phyloP scores from a whole-genome alignment of 2,888 invertebrate species.

The Omphaloscelis lunosa region DNA sequence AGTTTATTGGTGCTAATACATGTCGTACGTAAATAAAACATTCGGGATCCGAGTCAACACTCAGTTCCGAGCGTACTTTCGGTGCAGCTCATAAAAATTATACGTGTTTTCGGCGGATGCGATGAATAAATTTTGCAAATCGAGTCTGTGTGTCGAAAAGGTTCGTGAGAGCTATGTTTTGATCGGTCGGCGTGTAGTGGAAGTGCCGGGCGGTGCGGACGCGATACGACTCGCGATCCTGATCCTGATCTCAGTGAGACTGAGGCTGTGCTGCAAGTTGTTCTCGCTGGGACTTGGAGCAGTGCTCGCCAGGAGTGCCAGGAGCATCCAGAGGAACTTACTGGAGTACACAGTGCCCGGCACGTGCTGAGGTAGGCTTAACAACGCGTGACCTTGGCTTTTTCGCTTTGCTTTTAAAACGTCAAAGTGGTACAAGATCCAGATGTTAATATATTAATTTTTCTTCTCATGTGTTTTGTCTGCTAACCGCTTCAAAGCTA shows the following conservation, averaged over 20 bases:
- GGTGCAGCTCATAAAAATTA: slow-evolving; percentile 86
- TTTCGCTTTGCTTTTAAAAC: slow-evolving; percentile 72
- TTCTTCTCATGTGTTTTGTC: slow-evolving; percentile 46
- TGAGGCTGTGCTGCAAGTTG: slow-evolving; percentile 75
- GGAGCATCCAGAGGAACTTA: slow-evolving; percentile 70
- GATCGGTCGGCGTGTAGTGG: slow-evolving; percentile 86
- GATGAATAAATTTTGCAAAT: slow-evolving; percentile 91
- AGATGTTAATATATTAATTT: slow-evolving; percentile 58
- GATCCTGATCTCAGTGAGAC: slow-evolving; percentile 78
- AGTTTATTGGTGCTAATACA: slow-evolving; percentile 85
- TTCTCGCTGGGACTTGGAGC: slow-evolving; percentile 68
- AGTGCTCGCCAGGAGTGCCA: slow-evolving; percentile 64
- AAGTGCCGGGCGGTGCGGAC: slow-evolving; percentile 86
- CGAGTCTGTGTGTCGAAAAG: slow-evolving; percentile 89
- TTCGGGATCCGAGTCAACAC: slow-evolving; percentile 70
- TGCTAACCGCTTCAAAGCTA: slow-evolving; percentile 55
- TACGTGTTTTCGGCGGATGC: slow-evolving; percentile 89
- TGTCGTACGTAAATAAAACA: slow-evolving; percentile 81
- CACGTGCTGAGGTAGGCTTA: slow-evolving; percentile 85
- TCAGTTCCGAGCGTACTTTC: slow-evolving; percentile 79
- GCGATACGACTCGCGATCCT: slow-evolving; percentile 78
- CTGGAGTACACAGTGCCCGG: slow-evolving; percentile 73
- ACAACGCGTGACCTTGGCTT: slow-evolving; percentile 76
- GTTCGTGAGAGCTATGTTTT: slow-evolving; percentile 89
- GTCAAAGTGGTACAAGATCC: slow-evolving; percentile 65